phyloP scores from a whole-genome alignment of 2,888 invertebrate species.

The Acleris sparsana region DNA sequence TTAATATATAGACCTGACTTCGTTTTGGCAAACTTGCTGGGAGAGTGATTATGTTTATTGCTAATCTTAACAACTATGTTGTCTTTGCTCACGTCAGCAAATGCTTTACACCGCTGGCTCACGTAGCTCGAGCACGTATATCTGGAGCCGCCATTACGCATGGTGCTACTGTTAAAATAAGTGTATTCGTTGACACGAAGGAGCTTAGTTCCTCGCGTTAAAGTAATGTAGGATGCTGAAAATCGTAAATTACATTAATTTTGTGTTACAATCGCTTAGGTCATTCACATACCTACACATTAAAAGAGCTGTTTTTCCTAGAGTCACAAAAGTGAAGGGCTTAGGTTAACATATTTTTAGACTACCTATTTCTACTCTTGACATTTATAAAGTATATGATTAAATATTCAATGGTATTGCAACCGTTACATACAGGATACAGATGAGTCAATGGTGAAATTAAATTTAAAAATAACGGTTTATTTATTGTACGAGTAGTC shows the following conservation, averaged over 20 bases:
- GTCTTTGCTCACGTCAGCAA: slow-evolving; percentile 43
- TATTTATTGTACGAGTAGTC: no score
- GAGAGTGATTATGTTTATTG: slow-evolving; percentile 43
- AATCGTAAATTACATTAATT: background rate
- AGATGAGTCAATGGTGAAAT: no score
- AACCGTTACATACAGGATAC: no score
- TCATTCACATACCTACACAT: no score
- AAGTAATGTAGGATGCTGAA: slow-evolving; percentile 31
- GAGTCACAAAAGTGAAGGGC: no score
- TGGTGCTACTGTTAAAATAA: slow-evolving; percentile 40
- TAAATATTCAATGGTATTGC: no score
- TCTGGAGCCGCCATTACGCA: slow-evolving; percentile 40
- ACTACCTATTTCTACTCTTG: no score
- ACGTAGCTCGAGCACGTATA: slow-evolving; percentile 45
- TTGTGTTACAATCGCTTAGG: no score
- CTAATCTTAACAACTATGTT: slow-evolving; percentile 39
- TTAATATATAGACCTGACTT: background rate
- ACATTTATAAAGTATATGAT: no score
- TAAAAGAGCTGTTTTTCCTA: no score
- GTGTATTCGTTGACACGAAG: slow-evolving; percentile 45
- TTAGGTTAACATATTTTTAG: no score
- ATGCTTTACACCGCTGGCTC: slow-evolving; percentile 47
- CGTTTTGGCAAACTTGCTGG: background rate
- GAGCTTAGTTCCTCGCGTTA: slow-evolving; percentile 41
- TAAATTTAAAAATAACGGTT: no score